phyloP scores from a whole-genome alignment of 1,140 invertebrate genomes.

The Chrysomallon squamiferum region DNA sequence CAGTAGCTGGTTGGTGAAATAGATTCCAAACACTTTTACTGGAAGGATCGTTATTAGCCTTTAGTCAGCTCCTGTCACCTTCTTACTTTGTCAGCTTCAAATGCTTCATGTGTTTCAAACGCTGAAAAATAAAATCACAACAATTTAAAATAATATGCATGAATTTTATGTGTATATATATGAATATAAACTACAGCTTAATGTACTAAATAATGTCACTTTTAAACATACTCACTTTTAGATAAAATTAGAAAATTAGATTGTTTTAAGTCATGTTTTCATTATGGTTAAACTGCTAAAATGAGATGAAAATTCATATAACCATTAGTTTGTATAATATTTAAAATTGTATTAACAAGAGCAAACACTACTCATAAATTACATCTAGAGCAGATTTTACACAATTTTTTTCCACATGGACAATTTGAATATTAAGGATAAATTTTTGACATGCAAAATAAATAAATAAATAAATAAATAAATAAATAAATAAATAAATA shows the following conservation, averaged over 20 bases:
- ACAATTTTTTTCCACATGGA: background rate
- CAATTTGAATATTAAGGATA: background rate
- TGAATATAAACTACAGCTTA: background rate
- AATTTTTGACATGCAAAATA: background rate
- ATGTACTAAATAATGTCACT: background rate
- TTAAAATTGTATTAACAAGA: background rate
- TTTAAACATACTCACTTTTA: background rate
- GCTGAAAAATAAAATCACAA: slow-evolving; percentile 16
- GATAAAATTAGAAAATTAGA: background rate
- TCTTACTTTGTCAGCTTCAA: slow-evolving; percentile 16
- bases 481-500: background rate
- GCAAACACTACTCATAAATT: background rate
- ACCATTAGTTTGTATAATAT: background rate
- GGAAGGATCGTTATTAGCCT: background rate
- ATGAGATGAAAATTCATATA: background rate
- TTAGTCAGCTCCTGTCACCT: background rate
- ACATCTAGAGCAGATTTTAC: background rate
- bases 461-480: background rate
- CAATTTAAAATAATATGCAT: background rate
- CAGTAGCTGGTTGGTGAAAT: no score
- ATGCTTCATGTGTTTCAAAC: slow-evolving; percentile 30
- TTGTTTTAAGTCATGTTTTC: no score
- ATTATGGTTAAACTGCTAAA: background rate
- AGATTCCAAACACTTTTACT: no score
- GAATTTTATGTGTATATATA: background rate